phyloP scores from a whole-genome alignment of 1,140 invertebrate genomes.

The Aphaenogaster ashmeadi region DNA sequence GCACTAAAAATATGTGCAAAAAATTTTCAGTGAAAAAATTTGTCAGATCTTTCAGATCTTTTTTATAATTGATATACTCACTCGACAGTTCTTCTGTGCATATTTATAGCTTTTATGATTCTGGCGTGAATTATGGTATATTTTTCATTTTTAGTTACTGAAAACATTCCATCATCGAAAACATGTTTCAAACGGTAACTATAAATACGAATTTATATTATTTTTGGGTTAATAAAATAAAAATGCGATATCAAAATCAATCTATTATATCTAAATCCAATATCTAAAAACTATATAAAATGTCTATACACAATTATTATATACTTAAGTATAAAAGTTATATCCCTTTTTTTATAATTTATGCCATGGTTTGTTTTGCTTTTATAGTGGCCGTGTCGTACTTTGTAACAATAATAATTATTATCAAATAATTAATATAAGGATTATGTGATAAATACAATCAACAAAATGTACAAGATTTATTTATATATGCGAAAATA shows the following conservation, averaged over 20 bases:
- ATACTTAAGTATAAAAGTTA: background rate
- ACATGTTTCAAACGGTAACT: slow-evolving; percentile 37
- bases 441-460: background rate
- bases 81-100: slow-evolving; percentile 30
- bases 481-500: background rate
- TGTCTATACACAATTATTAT: background rate
- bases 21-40: background rate
- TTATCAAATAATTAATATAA: background rate
- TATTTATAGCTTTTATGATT: background rate
- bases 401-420: background rate
- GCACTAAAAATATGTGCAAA: background rate
- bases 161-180: background rate
- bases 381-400: background rate
- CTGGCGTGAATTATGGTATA: background rate
- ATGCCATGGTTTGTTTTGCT: background rate
- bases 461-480: background rate
- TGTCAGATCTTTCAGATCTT: background rate
- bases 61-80: slow-evolving; percentile 3
- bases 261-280: background rate
- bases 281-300: too few species aligned
- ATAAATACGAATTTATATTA: background rate
- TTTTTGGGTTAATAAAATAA: background rate
- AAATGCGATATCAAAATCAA: background rate
- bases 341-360: background rate
- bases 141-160: background rate